A percentile compares a stretch with the other conserved stretches of the same genome.
These are phyloP conservation scores for Verasper variegatus DNA, from an alignment of 2,113 vertebrate genomes.

Conservation along the genomic window DNA sequence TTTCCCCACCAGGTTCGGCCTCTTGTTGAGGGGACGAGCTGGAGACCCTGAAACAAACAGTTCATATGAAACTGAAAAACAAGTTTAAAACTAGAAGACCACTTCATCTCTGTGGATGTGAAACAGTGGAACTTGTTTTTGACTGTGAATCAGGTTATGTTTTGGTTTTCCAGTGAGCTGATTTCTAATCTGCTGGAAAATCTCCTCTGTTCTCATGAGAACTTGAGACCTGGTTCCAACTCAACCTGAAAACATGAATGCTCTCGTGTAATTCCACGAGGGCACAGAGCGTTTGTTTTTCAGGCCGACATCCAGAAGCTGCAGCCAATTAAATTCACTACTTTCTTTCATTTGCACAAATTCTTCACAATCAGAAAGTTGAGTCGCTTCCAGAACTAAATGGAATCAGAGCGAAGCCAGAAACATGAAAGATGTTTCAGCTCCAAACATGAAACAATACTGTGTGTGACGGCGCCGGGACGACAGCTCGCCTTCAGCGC, in stretches of 20 bases:
- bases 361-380: constrained; percentile 69
- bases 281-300: constrained; percentile 18
- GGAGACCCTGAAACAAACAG: constrained; percentile 69
- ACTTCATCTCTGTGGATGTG: no score
- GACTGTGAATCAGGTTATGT: no score
- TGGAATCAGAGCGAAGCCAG: constrained; percentile 43
- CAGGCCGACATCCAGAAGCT: constrained; percentile 51
- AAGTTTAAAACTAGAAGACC: neutral
- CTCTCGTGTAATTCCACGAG: constrained; percentile 23
- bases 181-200: constrained; percentile 44
- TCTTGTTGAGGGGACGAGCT: constrained; percentile 66
- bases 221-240: neutral
- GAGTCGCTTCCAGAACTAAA: constrained; percentile 53
- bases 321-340: constrained; percentile 60
- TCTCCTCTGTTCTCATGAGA: neutral
- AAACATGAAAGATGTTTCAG: constrained; percentile 41
- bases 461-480: no score
- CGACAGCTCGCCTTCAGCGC: no score
- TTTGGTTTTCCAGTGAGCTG: neutral
- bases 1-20: constrained; percentile 71
- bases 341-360: constrained; percentile 39
- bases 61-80: neutral
- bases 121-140: no score
- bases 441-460: constrained; percentile 44
- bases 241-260: constrained; percentile 53